Percentiles rank a stretch among this genome's conserved stretches.
Evolutionary conservation across 2,888 invertebrate species (phyloP).

Genomic region (Drosophila austrosaltans): DNA sequence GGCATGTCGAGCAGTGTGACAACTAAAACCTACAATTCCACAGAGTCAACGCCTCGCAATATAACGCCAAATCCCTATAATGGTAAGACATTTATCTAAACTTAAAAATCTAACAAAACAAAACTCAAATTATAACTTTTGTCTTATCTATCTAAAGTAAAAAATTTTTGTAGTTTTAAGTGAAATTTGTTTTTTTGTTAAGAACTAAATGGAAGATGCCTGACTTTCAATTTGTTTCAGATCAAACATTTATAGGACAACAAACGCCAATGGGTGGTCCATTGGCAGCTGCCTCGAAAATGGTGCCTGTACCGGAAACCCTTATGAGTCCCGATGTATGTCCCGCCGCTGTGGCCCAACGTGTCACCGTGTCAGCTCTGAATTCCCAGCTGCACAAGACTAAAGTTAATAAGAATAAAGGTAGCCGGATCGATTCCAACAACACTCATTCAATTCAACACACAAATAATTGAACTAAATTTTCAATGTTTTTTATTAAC

Average conservation of each 20-base stretch:
- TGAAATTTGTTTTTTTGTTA: too few relatives aligned
- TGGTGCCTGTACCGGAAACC: constrained; percentile 94
- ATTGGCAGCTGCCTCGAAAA: constrained; percentile 92
- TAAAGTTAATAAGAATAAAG: constrained; percentile 82
- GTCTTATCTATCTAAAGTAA: too few relatives aligned
- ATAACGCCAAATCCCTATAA: constrained; percentile 82
- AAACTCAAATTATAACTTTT: too few relatives aligned
- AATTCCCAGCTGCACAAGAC: constrained; percentile 80
- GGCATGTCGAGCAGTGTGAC: constrained; percentile 74
- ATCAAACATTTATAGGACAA: constrained; percentile 71
- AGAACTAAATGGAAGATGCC: not conserved
- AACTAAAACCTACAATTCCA: constrained; percentile 80
- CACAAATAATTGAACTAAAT: not conserved
- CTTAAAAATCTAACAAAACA: too few relatives aligned
- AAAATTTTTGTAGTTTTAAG: too few relatives aligned
- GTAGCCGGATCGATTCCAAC: constrained; percentile 46
- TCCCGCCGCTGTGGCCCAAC: constrained; percentile 81
- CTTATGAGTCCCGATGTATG: constrained; percentile 91
- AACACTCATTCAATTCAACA: not conserved
- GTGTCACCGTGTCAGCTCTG: constrained; percentile 78
- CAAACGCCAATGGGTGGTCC: constrained; percentile 83
- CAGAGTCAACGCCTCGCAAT: constrained; percentile 82
- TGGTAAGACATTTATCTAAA: constrained; percentile 57
- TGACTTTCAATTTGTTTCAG: constrained; percentile 44
- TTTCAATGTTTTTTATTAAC: constrained; percentile 18